Percentiles rank a stretch among this genome's conserved stretches.
Conservation (phyloP, 2,888 invertebrate genomes). For the Ectobius pallidus region DNA sequence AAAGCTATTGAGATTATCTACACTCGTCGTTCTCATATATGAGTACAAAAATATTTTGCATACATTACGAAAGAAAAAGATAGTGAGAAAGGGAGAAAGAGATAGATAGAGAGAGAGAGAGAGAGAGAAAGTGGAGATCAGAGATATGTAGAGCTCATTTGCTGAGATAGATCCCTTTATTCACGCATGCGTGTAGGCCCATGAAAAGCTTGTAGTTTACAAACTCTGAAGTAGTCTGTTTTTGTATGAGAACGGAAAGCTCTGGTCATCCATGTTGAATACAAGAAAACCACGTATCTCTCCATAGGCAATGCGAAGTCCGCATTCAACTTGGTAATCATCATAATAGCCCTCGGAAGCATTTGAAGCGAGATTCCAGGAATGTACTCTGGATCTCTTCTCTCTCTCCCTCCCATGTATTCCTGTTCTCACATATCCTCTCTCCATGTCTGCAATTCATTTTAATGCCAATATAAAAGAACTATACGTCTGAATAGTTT, state of each 20-base stretch:
- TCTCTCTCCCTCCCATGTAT: neutral
- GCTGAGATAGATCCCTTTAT: neutral
- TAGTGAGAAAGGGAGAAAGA: no score
- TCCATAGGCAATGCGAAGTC: neutral
- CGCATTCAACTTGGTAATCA: constrained; percentile 5
- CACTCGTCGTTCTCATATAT: no score
- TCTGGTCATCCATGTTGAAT: neutral
- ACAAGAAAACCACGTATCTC: neutral
- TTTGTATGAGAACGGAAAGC: neutral
- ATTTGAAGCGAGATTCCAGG: neutral
- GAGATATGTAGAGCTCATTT: no score
- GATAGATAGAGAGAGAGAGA: no score
- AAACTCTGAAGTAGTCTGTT: neutral
- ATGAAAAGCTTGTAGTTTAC: neutral
- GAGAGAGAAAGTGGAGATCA: no score
- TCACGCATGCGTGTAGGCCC: neutral
- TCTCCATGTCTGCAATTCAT: no score
- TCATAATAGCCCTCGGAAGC: constrained; percentile 9
- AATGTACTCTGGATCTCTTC: neutral
- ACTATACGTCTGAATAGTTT: no score
- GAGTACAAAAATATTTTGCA: no score
- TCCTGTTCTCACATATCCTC: no score
- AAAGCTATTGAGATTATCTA: no score
- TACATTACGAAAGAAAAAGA: no score
- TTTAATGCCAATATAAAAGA: no score